Evolutionary conservation across 2,888 invertebrate species (phyloP).

Genomic region (Opisthograptis luteolata): DNA sequence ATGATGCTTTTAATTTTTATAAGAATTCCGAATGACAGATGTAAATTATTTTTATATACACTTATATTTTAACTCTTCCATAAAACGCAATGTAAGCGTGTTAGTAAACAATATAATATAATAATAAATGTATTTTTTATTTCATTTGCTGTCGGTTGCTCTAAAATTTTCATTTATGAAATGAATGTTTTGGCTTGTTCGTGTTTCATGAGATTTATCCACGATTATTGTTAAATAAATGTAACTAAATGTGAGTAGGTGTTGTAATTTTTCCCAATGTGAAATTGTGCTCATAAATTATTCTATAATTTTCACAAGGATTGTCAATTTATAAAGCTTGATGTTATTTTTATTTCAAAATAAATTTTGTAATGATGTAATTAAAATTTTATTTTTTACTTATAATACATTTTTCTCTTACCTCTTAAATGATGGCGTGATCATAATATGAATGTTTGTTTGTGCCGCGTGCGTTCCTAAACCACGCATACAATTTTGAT

Average conservation of each 20-base stretch:
- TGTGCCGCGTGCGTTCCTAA: too few relatives aligned
- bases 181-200: constrained; percentile 35
- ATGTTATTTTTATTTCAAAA: constrained; percentile 82
- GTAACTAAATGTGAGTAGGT: constrained; percentile 37
- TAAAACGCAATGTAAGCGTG: constrained; percentile 15
- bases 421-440: too few relatives aligned
- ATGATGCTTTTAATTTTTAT: constrained; percentile 50
- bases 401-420: not conserved
- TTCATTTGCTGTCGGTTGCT: constrained; percentile 21
- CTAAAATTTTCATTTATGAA: constrained; percentile 33
- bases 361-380: constrained; percentile 71
- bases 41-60: constrained; percentile 59
- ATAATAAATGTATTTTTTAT: constrained; percentile 7
- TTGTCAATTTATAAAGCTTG: constrained; percentile 82
- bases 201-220: constrained; percentile 31
- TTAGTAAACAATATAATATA: constrained; percentile 15
- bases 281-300: constrained; percentile 80
- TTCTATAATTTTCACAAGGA: constrained; percentile 72
- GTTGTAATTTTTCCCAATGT: constrained; percentile 65
- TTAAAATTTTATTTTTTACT: not conserved
- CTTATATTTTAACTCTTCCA: constrained; percentile 42
- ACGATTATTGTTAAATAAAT: constrained; percentile 29
- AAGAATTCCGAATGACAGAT: constrained; percentile 61
- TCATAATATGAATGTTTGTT: too few relatives aligned
- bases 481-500: too few relatives aligned